Conservation (phyloP, 2,888 invertebrate genomes). For the Caenorhabditis macrosperma region DNA sequence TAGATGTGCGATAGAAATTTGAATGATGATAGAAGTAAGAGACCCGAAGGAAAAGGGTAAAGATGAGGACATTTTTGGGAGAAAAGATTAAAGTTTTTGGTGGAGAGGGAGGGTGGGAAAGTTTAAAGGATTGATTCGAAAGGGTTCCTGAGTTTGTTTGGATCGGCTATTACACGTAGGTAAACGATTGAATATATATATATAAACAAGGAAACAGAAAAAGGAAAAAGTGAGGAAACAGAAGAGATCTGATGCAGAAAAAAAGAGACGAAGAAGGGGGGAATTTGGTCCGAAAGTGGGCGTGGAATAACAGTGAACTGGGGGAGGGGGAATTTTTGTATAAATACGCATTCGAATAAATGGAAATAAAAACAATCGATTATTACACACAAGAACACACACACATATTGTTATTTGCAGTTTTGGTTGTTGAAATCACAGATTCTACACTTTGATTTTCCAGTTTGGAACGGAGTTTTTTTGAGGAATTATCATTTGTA, state of each 20-base stretch:
- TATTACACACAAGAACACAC: constrained; percentile 7
- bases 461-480: constrained; percentile 27
- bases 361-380: not conserved
- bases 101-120: not conserved
- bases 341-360: too few species aligned
- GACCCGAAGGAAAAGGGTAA: constrained; percentile 15
- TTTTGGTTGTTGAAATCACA: constrained; percentile 33
- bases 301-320: not conserved
- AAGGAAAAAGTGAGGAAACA: constrained; percentile 6
- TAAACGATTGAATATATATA: not conserved
- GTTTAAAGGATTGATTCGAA: constrained; percentile 2
- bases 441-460: constrained; percentile 53
- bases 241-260: constrained; percentile 19
- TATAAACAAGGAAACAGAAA: not conserved
- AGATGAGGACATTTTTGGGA: constrained; percentile 6
- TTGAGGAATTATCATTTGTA: not conserved
- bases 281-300: not conserved
- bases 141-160: constrained; percentile 43
- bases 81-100: constrained; percentile 6
- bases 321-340: not conserved
- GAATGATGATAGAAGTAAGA: not conserved
- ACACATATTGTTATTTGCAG: constrained; percentile 20
- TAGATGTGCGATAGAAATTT: constrained; percentile 20
- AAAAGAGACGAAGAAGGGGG: constrained; percentile 1
- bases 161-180: constrained; percentile 48